A percentile compares a stretch with the other conserved stretches of the same genome.
phyloP scores from a whole-genome alignment of 1,140 invertebrate genomes.

The Halyomorpha halys region DNA sequence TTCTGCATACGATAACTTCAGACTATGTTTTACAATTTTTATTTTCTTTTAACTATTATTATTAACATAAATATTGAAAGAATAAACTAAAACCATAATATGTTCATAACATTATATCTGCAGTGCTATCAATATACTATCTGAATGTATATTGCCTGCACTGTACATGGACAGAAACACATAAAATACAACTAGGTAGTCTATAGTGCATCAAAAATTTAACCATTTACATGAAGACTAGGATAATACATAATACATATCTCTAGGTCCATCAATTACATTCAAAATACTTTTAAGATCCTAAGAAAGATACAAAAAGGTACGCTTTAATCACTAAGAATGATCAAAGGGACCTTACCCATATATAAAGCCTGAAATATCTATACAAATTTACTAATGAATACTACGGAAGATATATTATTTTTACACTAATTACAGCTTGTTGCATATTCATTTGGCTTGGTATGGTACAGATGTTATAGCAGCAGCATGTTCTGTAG shows the following conservation, averaged over 20 bases:
- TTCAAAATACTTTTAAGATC: slow-evolving; percentile 10
- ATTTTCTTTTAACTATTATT: no score
- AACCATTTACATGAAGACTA: slow-evolving; percentile 16
- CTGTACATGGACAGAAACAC: slow-evolving; percentile 15
- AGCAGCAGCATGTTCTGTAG: slow-evolving; percentile 26
- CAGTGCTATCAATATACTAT: slow-evolving; percentile 12
- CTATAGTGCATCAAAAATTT: slow-evolving; percentile 3
- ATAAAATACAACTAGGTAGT: slow-evolving; percentile 8
- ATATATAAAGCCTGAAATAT: slow-evolving; percentile 5
- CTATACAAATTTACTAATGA: slow-evolving; percentile 15
- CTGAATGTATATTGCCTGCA: slow-evolving; percentile 3
- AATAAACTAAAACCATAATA: no score
- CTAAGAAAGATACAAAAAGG: slow-evolving; percentile 8
- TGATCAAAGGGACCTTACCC: background rate
- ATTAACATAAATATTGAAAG: no score
- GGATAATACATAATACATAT: slow-evolving; percentile 17
- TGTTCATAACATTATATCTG: no score
- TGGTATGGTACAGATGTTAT: slow-evolving; percentile 26
- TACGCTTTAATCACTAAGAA: background rate
- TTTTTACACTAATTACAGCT: slow-evolving; percentile 11
- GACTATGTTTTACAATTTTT: no score
- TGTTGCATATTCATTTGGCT: slow-evolving; percentile 24
- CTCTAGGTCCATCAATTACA: slow-evolving; percentile 15
- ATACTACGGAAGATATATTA: slow-evolving; percentile 17
- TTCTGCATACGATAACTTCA: background rate